Conservation (phyloP, 2,797 vertebrate genomes). For the Enteromius trimaculatus region DNA sequence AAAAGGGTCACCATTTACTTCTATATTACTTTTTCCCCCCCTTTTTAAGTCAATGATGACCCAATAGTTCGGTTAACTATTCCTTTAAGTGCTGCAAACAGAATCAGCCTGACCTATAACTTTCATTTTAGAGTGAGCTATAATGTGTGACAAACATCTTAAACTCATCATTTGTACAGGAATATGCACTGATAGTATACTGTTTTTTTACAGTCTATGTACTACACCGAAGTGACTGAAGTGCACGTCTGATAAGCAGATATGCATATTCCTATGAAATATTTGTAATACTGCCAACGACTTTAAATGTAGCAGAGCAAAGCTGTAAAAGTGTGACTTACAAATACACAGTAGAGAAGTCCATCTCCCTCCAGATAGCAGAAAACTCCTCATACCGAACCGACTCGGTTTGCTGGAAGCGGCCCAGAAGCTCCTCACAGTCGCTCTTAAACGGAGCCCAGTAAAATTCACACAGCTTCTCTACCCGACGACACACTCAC, state of each 20-base stretch:
- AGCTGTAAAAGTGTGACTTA: slow-evolving; percentile 63
- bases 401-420: slow-evolving; percentile 78
- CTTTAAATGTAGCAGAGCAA: not conserved
- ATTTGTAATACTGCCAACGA: not conserved
- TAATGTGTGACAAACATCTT: not conserved
- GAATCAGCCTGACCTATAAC: no score
- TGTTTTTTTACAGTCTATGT: no score
- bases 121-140: not conserved
- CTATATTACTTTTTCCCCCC: no score
- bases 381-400: slow-evolving; percentile 83
- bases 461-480: slow-evolving; percentile 41
- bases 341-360: slow-evolving; percentile 81
- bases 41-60: no score
- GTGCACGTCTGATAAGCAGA: not conserved
- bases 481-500: not conserved
- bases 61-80: no score
- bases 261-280: not conserved
- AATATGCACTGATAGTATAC: no score
- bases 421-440: slow-evolving; percentile 78
- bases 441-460: slow-evolving; percentile 72
- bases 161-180: not conserved
- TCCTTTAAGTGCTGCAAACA: not conserved
- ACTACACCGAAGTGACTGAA: not conserved
- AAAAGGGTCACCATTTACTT: no score
- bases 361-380: slow-evolving; percentile 79